phyloP scores from a whole-genome alignment of 2,113 vertebrate genomes.

The Nestor notabilis region DNA sequence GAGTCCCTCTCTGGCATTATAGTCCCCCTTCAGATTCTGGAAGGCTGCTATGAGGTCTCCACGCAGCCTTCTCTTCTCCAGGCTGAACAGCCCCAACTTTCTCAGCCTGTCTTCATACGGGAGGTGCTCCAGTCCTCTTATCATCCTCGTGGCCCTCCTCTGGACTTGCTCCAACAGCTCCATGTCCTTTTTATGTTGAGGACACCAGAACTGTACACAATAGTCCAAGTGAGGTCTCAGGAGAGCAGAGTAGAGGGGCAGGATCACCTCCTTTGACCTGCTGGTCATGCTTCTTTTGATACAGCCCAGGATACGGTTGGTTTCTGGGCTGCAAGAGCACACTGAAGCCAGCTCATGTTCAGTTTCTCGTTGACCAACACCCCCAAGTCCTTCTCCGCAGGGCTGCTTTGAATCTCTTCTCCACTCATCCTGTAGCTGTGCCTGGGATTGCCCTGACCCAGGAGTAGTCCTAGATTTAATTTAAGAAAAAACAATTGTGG shows the following conservation, averaged over 20 bases:
- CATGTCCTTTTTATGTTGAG: not conserved
- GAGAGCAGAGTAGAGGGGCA: not conserved
- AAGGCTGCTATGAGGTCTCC: not conserved
- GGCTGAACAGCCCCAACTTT: not conserved
- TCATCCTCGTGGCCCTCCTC: not conserved
- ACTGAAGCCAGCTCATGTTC: not conserved
- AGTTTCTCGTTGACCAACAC: not conserved
- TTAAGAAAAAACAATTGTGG: slow-evolving; percentile 62
- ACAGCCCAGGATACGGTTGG: not conserved
- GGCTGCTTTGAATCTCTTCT: not conserved
- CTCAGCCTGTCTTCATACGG: not conserved
- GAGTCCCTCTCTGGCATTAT: not conserved
- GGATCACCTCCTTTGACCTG: not conserved
- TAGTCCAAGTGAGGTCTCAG: not conserved
- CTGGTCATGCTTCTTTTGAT: not conserved
- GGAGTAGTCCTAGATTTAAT: slow-evolving; percentile 42
- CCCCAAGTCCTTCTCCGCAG: not conserved
- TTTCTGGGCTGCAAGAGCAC: not conserved
- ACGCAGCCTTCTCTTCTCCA: not conserved
- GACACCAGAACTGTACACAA: not conserved
- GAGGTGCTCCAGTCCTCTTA: not conserved
- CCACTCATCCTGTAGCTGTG: not conserved
- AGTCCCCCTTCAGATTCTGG: not conserved
- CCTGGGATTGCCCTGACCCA: not conserved
- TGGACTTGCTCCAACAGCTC: not conserved